Base-by-base conservation (phyloP, 2,797 vertebrate genomes). In the Galaxias olidus region DNA sequence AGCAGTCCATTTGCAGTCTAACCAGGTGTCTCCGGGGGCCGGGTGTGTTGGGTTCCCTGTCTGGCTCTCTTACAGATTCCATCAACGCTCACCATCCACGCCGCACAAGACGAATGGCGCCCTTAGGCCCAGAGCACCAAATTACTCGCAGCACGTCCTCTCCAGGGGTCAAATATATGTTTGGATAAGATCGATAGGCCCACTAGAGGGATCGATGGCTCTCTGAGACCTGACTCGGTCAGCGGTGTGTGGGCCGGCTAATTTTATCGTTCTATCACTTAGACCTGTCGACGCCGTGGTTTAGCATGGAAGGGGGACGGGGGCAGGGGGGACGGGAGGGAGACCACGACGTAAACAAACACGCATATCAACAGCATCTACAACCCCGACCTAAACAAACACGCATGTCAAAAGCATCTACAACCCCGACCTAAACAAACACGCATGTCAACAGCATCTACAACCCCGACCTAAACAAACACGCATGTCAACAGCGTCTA, bases 1-100 rank as follows among this genome's bases (percentile, higher is more conserved):
- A 20, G 10, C 17, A 52, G 57, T 40, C 11, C 46, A 82, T 87
- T 84, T 79, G 71, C 74, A 83, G 85, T 84, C 80, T 71, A 42
- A 61, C 44, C 59, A 14, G 4, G 68, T 49, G 69, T 54, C 66
- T 76, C 20, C 2, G 64, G 20, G 20, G 66, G 59, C 71, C 72
- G 71, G 50, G 30, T 75, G 78, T 77, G 72, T 82, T 74, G 69
- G 61, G 72, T 75, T 68, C 56, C 47, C 65, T 79, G 84, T 83
- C 82, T 74, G 59, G 75, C 83, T 83, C 57, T 53, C 71, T 84
- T 70, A 78, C 48, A 77, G 78, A 55, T 75, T 76, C 53, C 58
- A 17, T 47, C 14, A 2, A 63, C 15, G 58, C 68, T 66, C 64
- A 73, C 67, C 14, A 9, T 52, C 73, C 74, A 66, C 68, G 59